These are phyloP conservation scores for Mesorhabditis spiculigera DNA, from an alignment of 2,888 invertebrate genomes.

Conservation along the genomic window DNA sequence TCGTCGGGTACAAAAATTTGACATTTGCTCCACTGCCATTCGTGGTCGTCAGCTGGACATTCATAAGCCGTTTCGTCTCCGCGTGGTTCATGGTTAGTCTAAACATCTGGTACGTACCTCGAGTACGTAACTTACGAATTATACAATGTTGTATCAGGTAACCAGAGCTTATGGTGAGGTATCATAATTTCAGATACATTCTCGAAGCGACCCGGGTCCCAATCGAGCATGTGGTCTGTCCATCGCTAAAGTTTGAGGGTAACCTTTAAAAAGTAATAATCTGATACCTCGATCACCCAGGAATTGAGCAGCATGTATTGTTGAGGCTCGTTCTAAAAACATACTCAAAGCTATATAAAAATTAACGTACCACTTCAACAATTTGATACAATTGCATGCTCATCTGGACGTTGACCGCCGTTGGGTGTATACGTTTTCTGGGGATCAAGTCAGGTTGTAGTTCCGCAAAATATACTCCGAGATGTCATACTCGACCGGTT, in stretches of 20 bases:
- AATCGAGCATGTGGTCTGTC: slow-evolving; percentile 45
- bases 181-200: slow-evolving; percentile 44
- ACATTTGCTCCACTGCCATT: slow-evolving; percentile 34
- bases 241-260: slow-evolving; percentile 33
- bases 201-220: slow-evolving; percentile 45
- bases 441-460: slow-evolving; percentile 12
- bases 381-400: slow-evolving; percentile 56
- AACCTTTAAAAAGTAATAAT: background rate
- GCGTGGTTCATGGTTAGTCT: slow-evolving; percentile 49
- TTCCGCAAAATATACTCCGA: slow-evolving; percentile 2
- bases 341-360: too few species aligned
- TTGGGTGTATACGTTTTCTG: slow-evolving; percentile 18
- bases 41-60: slow-evolving; percentile 41
- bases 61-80: slow-evolving; percentile 39
- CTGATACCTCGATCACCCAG: slow-evolving; percentile 52
- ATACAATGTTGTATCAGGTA: slow-evolving; percentile 48
- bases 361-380: slow-evolving; percentile 46
- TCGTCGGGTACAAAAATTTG: slow-evolving; percentile 47
- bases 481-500: background rate
- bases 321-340: slow-evolving; percentile 52
- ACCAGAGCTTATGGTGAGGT: slow-evolving; percentile 42
- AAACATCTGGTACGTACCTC: slow-evolving; percentile 2
- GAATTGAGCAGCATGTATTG: slow-evolving; percentile 55
- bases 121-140: slow-evolving; percentile 31
- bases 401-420: slow-evolving; percentile 50